These are phyloP conservation scores for Engraulis encrasicolus DNA, from an alignment of 2,113 vertebrate species.

Conservation along the genomic window DNA sequence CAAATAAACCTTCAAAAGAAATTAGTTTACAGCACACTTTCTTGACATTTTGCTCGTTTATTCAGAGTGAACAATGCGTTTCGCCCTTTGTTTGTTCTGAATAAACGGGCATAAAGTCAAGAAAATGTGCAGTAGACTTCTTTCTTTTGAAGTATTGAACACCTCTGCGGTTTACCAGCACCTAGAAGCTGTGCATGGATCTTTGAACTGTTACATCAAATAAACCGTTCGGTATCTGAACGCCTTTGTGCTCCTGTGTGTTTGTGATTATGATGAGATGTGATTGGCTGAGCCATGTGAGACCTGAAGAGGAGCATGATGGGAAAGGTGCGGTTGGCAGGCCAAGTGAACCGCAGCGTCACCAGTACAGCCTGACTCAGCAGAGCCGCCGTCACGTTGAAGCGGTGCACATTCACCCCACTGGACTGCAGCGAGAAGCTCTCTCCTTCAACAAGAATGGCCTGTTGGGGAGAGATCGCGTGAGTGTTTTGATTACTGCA, in stretches of 20 bases:
- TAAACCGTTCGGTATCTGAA: background rate
- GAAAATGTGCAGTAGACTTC: no score
- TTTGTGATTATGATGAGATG: background rate
- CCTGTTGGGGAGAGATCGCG: constrained; percentile 41
- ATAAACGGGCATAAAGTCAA: no score
- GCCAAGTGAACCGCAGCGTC: constrained; percentile 65
- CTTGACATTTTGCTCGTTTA: no score
- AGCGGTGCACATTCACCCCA: constrained; percentile 74
- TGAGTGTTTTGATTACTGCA: no score
- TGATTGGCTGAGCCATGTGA: background rate
- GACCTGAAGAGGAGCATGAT: constrained; percentile 82
- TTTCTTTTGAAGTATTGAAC: no score
- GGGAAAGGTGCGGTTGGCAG: constrained; percentile 65
- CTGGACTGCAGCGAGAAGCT: constrained; percentile 60
- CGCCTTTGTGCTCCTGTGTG: background rate
- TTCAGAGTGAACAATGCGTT: no score
- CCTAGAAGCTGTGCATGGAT: no score
- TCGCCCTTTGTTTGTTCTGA: no score
- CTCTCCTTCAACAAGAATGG: background rate
- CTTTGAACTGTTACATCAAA: no score
- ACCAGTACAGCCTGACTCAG: constrained; percentile 71
- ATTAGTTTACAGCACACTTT: no score
- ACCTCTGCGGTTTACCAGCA: no score
- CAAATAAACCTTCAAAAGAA: no score
- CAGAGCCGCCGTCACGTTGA: constrained; percentile 66